Evolutionary conservation across 2,113 vertebrate genomes (phyloP).

Genomic region (Seriola dumerili): DNA sequence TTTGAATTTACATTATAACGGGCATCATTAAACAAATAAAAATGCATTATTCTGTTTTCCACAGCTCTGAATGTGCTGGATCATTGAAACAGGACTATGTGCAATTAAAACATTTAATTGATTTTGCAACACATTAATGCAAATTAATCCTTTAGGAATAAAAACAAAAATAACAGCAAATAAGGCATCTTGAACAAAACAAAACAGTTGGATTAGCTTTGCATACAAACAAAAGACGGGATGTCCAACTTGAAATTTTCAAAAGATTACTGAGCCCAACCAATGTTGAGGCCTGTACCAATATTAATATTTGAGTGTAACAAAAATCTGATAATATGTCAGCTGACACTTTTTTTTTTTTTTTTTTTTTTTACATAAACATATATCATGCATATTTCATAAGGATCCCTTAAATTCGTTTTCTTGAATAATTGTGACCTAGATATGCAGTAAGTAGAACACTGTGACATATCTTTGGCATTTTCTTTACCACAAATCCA

Average conservation of each 20-base stretch:
- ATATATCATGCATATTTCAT: neutral
- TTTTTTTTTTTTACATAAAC: neutral
- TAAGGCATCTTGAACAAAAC: neutral
- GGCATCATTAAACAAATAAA: conserved; percentile 62
- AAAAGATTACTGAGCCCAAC: neutral
- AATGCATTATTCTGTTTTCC: conserved; percentile 30
- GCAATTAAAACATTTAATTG: conserved; percentile 65
- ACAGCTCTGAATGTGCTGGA: conserved; percentile 31
- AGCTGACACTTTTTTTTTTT: neutral
- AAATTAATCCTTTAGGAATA: conserved; percentile 40
- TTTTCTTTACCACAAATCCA: neutral
- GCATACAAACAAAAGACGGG: neutral
- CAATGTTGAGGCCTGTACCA: neutral
- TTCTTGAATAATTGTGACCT: neutral
- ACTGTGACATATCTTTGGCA: neutral
- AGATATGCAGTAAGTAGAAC: neutral
- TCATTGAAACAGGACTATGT: conserved; percentile 53
- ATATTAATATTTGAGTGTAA: neutral
- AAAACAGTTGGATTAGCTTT: conserved; percentile 14
- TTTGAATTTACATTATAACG: conserved; percentile 44
- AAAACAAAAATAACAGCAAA: conserved; percentile 12
- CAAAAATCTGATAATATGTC: neutral
- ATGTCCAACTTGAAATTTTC: neutral
- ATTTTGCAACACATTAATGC: conserved; percentile 61
- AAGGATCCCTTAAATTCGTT: neutral